Evolutionary conservation across 2,797 vertebrate genomes (phyloP).

Genomic region (Danio kyathit): DNA sequence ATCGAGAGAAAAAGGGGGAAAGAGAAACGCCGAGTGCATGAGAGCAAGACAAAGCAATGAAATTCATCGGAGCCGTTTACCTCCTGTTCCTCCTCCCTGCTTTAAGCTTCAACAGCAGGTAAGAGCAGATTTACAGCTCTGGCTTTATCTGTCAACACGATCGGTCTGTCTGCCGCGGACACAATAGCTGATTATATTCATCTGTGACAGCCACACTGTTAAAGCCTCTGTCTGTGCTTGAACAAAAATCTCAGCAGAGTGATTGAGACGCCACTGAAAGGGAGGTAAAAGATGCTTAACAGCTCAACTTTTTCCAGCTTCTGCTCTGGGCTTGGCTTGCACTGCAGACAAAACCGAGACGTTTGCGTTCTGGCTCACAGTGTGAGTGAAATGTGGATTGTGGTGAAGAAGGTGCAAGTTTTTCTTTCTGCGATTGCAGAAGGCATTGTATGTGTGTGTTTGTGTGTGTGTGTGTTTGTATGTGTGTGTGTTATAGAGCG

Average conservation of each 20-base stretch:
- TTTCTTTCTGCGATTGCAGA: constrained; percentile 70
- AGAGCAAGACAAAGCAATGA: constrained; percentile 82
- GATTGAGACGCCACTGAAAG: constrained; percentile 60
- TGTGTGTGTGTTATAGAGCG: constrained; percentile 46
- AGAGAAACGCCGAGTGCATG: constrained; percentile 74
- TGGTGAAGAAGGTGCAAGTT: constrained; percentile 66
- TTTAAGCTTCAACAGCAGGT: constrained; percentile 83
- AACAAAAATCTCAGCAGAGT: constrained; percentile 24
- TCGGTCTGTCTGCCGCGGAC: constrained; percentile 54
- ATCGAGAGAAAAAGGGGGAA: constrained; percentile 57
- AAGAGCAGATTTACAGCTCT: constrained; percentile 61
- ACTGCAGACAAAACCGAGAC: constrained; percentile 40
- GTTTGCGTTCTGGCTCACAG: constrained; percentile 3
- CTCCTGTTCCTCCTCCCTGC: constrained; percentile 81
- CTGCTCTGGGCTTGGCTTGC: constrained; percentile 54
- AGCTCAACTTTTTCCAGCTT: constrained; percentile 73
- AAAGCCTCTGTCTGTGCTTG: constrained; percentile 59
- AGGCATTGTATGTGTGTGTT: constrained; percentile 62
- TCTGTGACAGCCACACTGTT: constrained; percentile 59
- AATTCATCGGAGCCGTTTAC: constrained; percentile 82
- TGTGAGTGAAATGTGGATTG: constrained; percentile 45
- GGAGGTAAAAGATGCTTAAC: constrained; percentile 67
- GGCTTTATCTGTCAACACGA: constrained; percentile 38
- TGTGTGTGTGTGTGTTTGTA: constrained; percentile 29
- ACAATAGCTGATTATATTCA: constrained; percentile 62